phyloP scores from a whole-genome alignment of 2,888 invertebrate species.

The Lacanobia wlatinum region DNA sequence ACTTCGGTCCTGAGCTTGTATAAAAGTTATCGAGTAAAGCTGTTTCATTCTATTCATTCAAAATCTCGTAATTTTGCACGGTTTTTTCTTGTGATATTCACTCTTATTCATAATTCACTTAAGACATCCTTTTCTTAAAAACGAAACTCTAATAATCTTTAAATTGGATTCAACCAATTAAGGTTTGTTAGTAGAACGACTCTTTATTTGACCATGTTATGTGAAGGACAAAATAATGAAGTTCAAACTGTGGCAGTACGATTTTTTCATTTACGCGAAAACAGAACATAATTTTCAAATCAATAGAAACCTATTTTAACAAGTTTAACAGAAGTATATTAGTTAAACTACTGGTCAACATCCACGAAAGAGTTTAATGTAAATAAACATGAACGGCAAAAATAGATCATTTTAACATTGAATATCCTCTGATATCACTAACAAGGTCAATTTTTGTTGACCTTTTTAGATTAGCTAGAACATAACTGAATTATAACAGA shows the following conservation, averaged over 20 bases:
- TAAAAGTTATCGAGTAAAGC: neutral
- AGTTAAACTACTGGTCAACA: neutral
- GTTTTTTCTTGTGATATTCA: neutral
- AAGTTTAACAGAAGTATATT: neutral
- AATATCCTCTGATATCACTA: neutral
- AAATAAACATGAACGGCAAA: neutral
- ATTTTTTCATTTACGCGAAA: too few relatives aligned
- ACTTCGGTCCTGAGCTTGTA: neutral
- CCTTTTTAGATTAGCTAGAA: neutral
- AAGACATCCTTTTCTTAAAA: neutral
- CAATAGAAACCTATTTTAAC: neutral
- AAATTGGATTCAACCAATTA: constrained; percentile 8
- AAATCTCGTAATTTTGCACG: neutral
- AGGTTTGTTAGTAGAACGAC: neutral
- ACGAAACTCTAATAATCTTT: neutral
- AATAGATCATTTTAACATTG: neutral
- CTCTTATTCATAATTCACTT: neutral
- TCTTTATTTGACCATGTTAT: neutral
- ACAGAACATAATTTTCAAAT: neutral
- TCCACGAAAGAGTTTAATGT: neutral
- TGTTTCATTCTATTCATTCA: neutral
- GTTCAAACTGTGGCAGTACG: too few relatives aligned
- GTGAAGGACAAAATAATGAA: neutral
- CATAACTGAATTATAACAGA: neutral
- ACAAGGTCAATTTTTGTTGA: neutral